Evolutionary conservation across 2,888 invertebrate genomes (phyloP).

Genomic region (Caenorhabditis imperialis): DNA sequence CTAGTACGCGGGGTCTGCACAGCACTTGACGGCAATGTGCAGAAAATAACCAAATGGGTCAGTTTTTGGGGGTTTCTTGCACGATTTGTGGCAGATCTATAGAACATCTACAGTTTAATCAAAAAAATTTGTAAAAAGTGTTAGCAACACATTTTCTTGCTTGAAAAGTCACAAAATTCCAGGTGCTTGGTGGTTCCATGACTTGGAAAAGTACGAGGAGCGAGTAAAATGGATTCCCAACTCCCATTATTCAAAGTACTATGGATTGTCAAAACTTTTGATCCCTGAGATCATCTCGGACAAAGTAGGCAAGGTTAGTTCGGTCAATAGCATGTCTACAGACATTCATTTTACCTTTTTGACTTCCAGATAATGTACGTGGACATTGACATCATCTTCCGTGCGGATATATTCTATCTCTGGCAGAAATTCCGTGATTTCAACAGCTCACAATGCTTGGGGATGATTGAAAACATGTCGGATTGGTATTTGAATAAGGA

Average conservation of each 20-base stretch:
- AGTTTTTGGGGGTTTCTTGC: no score
- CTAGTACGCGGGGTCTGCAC: no score
- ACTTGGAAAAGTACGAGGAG: constrained; percentile 34
- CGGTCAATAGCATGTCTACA: no score
- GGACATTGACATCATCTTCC: constrained; percentile 55
- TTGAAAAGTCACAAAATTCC: no score
- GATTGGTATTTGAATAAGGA: constrained; percentile 57
- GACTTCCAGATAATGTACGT: constrained; percentile 48
- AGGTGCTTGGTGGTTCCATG: constrained; percentile 43
- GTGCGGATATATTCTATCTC: constrained; percentile 46
- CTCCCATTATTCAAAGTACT: constrained; percentile 58
- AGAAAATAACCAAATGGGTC: neutral
- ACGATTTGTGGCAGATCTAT: no score
- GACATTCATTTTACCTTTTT: no score
- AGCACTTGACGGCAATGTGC: no score
- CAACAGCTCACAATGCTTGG: constrained; percentile 39
- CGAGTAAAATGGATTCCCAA: constrained; percentile 63
- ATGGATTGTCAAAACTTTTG: constrained; percentile 57
- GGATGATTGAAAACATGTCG: constrained; percentile 60
- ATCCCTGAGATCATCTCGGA: constrained; percentile 51
- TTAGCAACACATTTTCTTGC: no score
- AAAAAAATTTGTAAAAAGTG: no score
- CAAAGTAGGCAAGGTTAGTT: constrained; percentile 25
- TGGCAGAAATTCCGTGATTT: constrained; percentile 49
- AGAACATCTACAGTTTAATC: no score